Base-by-base conservation (phyloP, 2,113 vertebrate species). In the Formicarius rufipectus region DNA sequence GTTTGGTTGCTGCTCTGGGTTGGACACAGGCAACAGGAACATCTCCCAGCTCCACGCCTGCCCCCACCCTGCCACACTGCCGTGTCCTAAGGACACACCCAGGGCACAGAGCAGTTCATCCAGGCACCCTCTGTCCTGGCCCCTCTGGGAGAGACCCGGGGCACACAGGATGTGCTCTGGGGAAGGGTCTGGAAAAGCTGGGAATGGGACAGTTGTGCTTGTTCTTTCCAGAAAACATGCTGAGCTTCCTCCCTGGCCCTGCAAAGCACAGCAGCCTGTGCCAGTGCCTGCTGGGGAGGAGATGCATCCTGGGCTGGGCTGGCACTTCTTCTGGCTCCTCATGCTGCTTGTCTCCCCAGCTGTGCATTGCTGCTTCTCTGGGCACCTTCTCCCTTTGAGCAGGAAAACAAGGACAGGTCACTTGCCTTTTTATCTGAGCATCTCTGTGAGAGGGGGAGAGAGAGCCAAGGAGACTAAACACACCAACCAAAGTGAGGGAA, bases 391-490 rank as follows among this genome's bases (percentile, higher is more conserved):
- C 87, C 93, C 93, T 92, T 76, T 78, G 91, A 94, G 94, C 89
- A 83, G 3, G 52, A 95, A 98, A 97, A 97, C 97, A 98, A 98
- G 97, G 97, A 97, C 98, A 96, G 96, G 98, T 98, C 97, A 96
- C 95, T 94, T 63, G 93, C 94, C 94, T 97, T 97, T 97, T 97
- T 95, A 93, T 88, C 84, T 30, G 27, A 97, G 92, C 89, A 84
- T 97, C 96, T 50, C 49, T 83, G 82, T 55, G 87, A 74, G 83
- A 93, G 68, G 68, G 72, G 78, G 47, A 47, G 95, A 96, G 84
- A 77, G 66, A 96, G 85, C 84, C 95, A 97, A 96, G 88, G 82
- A 73, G 93, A 68, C 39, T 7, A 79, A 76, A 45, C 81, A n/a
- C 89, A 94, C 87, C 85, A 80, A 95, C 96, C 85, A 97, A 97